These are phyloP conservation scores for Rostratula benghalensis DNA, from an alignment of 2,113 vertebrate species.

Conservation along the genomic window DNA sequence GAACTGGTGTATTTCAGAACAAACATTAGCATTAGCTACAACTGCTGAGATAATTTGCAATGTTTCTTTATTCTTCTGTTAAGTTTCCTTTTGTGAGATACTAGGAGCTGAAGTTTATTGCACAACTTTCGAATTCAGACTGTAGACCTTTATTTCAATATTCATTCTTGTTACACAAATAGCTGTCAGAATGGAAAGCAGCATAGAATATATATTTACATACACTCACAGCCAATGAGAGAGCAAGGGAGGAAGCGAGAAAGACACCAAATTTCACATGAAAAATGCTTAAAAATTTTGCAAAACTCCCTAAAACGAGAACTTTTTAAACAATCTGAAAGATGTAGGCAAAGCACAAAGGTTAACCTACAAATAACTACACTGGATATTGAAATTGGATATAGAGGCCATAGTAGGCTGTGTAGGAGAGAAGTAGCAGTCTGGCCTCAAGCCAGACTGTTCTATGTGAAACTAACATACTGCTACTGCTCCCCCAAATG, in stretches of 20 bases:
- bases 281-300: neutral
- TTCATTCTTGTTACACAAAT: neutral
- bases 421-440: neutral
- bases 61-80: neutral
- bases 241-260: neutral
- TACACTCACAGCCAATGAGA: neutral
- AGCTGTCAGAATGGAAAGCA: neutral
- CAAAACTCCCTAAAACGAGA: accelerated
- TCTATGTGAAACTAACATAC: accelerated
- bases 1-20: neutral
- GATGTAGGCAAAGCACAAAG: neutral
- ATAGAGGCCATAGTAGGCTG: no score
- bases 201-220: neutral
- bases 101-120: neutral
- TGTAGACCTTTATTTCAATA: neutral
- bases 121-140: neutral
- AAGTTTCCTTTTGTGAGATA: neutral
- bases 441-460: neutral
- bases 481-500: accelerated
- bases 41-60: neutral
- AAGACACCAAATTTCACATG: neutral
- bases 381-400: accelerated
- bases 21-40: neutral
- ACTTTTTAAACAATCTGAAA: neutral
- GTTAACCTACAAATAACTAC: neutral